These are phyloP conservation scores for Zoroaster sp. DNA, from an alignment of 53 echinoderm and acorn worm species.

Conservation along the genomic window DNA sequence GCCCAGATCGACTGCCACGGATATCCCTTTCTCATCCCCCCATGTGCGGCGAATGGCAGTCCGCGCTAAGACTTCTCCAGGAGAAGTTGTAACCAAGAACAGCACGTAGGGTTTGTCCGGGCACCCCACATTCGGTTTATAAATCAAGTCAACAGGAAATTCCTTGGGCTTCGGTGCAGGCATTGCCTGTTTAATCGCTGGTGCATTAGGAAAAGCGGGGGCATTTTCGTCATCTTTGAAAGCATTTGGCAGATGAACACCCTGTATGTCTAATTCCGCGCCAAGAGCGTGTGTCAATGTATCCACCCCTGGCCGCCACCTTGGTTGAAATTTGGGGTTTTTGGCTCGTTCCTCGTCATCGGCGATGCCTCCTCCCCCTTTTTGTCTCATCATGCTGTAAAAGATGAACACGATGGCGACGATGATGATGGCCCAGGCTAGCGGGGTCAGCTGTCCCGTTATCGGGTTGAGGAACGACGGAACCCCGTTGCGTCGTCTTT, in stretches of 20 bases:
- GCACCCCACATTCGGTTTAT: slow-evolving; percentile 58
- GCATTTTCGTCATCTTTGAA: not conserved
- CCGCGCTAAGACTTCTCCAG: slow-evolving; percentile 47
- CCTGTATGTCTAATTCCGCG: not conserved
- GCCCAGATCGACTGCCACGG: not conserved
- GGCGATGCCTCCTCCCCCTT: not conserved
- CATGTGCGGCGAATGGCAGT: slow-evolving; percentile 78
- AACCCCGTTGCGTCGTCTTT: not conserved
- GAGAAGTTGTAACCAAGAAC: slow-evolving; percentile 59
- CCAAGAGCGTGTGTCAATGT: not conserved
- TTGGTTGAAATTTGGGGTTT: no score
- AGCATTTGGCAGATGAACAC: not conserved
- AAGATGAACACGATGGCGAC: not conserved
- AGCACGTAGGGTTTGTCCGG: slow-evolving; percentile 63
- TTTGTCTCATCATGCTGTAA: not conserved
- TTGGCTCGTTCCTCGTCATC: slow-evolving; percentile 14
- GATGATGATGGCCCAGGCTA: not conserved
- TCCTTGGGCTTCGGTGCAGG: slow-evolving; percentile 72
- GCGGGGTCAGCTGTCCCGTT: slow-evolving; percentile 47
- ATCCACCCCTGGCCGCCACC: no score
- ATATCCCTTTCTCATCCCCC: slow-evolving; percentile 54
- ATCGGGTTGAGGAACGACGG: slow-evolving; percentile 41
- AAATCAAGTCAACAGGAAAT: slow-evolving; percentile 75
- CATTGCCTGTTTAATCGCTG: not conserved
- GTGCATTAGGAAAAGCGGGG: not conserved